Percentiles rank a stretch among this genome's conserved stretches.
These are phyloP conservation scores for Heliconius hewitsoni DNA, from an alignment of 1,140 invertebrate species.

Conservation along the genomic window DNA sequence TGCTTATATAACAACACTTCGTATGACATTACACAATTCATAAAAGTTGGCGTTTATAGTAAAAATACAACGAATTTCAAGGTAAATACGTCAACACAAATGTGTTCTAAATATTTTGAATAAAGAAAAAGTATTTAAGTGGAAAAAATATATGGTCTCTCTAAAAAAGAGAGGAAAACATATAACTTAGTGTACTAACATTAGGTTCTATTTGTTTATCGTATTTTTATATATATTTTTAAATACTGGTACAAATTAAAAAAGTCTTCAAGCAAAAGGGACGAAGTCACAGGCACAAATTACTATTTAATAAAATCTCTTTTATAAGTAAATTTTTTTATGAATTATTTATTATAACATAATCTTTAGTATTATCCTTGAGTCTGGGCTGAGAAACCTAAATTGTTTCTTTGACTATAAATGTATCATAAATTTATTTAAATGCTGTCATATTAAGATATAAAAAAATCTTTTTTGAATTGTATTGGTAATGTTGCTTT, in stretches of 20 bases:
- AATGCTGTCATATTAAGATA: not conserved
- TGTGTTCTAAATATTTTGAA: not conserved
- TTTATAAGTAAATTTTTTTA: too few relatives aligned
- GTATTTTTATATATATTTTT: too few relatives aligned
- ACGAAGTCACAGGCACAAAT: too few relatives aligned
- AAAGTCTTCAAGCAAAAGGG: too few relatives aligned
- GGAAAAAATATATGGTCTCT: too few relatives aligned
- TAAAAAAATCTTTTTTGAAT: not conserved
- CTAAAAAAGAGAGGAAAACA: too few relatives aligned
- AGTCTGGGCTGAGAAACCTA: not conserved
- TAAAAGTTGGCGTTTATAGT: not conserved
- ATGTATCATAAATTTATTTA: constrained; percentile 1
- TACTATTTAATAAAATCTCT: too few relatives aligned
- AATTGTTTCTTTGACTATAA: not conserved
- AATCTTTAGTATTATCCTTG: not conserved
- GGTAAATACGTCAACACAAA: constrained; percentile 1
- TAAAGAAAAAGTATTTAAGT: too few relatives aligned
- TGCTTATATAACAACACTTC: not conserved
- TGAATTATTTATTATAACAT: not conserved
- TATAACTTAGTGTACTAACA: too few relatives aligned
- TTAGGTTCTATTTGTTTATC: too few relatives aligned
- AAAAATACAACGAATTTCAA: not conserved
- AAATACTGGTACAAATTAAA: too few relatives aligned
- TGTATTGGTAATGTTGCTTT: not conserved
- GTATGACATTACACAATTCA: not conserved